Evolutionary conservation across 2,888 invertebrate species (phyloP), one percentile per base, ranked within the genome.

Genomic region (Parnassius glacialis): DNA sequence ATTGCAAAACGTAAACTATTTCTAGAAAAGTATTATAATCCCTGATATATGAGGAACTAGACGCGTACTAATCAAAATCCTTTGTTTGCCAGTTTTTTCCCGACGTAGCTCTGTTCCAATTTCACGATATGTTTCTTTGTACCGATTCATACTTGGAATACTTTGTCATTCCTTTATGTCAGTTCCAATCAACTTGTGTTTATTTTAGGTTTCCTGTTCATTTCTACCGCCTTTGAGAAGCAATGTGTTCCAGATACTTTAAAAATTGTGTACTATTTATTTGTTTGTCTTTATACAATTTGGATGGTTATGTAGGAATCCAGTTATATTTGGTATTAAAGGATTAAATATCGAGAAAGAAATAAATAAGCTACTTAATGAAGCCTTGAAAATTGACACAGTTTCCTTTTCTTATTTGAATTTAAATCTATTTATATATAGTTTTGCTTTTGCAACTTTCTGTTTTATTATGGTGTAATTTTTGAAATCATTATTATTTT

Each of bases 21-120:
- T 12, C 48, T 44, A 51, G n/a, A 20, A 61, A 43, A 42, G 48
- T 51, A 45, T 42, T 34, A 43, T 51, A 34, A 43, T 59, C 45
- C 58, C 45, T 48, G 55, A 43, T 45, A 54, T 54, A 62, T 47
- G 56, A n/a, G 47, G 44, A 62, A 62, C 62, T 62, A 62, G 50
- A 41, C 57, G 53, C 25, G 55, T 51, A 51, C 62, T 62, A 62
- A 62, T 62, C 62, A 62, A 62, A 62, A 58, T 58, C 50, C 52
- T 55, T 58, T 58, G 57, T 58, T 55, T 54, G 44, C 41, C 44
- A 16, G 58, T 51, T 48, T 52, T 58, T 58, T 58, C 45, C 50
- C 62, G 42, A 11, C 50, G 42, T 34, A 11, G 16, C 45, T 44
- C n/a, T 42, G 54, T 34, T 54, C 62, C 55, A 55, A 59, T 55